phyloP scores from a whole-genome alignment of 1,140 invertebrate species.

The Aphelinus certus region DNA sequence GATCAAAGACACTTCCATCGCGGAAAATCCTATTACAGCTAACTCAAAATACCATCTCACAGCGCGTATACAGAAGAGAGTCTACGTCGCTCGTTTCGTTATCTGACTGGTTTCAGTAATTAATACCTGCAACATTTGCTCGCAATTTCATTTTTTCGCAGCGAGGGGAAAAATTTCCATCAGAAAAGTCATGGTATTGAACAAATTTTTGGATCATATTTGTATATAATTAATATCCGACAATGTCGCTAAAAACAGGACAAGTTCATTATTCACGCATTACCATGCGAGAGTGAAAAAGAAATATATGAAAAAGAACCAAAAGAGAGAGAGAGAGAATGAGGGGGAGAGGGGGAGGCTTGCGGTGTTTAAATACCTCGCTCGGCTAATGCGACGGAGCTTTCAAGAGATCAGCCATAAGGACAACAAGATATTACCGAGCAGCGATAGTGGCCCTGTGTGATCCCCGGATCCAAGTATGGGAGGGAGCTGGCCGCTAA shows the following conservation, averaged over 20 bases:
- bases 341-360: background rate
- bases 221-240: conserved; percentile 12
- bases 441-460: conserved; percentile 24
- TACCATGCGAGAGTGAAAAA: background rate
- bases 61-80: too few species aligned
- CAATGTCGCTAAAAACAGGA: background rate
- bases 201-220: too few species aligned
- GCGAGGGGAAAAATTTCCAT: too few species aligned
- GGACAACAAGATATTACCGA: conserved; percentile 37
- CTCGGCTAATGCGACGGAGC: conserved; percentile 33
- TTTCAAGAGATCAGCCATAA: conserved; percentile 41
- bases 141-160: too few species aligned
- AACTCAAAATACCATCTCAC: too few species aligned
- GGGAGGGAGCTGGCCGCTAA: conserved; percentile 19
- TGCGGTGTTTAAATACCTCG: conserved; percentile 34
- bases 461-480: conserved; percentile 13
- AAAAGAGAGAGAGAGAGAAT: background rate
- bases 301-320: background rate
- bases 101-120: too few species aligned
- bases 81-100: too few species aligned
- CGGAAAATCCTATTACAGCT: too few species aligned
- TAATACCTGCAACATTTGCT: too few species aligned
- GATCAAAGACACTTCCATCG: too few species aligned
- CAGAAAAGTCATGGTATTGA: too few species aligned
- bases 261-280: conserved; percentile 24